A percentile compares a stretch with the other conserved stretches of the same genome.
phyloP scores from a whole-genome alignment of 2,888 invertebrate species.

The Scaeva pyrastri region DNA sequence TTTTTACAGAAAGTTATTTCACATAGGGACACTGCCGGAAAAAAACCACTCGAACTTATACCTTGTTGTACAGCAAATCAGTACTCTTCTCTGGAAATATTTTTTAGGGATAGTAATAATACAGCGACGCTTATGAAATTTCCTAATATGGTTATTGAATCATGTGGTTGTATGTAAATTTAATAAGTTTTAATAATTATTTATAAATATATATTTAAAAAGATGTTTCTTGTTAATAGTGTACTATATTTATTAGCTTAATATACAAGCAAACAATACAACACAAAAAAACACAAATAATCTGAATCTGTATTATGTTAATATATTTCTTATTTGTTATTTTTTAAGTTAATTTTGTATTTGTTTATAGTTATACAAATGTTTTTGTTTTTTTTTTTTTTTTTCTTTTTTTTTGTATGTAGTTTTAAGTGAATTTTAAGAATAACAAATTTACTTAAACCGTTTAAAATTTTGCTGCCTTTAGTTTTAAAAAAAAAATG shows the following conservation, averaged over 20 bases:
- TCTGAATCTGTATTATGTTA: constrained; percentile 74
- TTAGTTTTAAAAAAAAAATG: constrained; percentile 34
- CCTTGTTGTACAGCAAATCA: constrained; percentile 95
- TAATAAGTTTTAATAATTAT: background rate
- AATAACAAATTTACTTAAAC: constrained; percentile 9
- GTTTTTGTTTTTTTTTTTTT: constrained; percentile 8
- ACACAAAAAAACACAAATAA: constrained; percentile 45
- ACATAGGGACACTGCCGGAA: constrained; percentile 84
- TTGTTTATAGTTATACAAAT: constrained; percentile 20
- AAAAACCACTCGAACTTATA: constrained; percentile 87
- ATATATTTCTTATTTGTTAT: constrained; percentile 53
- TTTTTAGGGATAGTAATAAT: constrained; percentile 92
- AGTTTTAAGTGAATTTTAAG: constrained; percentile 26
- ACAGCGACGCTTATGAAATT: constrained; percentile 91
- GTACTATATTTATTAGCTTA: constrained; percentile 28
- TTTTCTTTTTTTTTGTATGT: constrained; percentile 15
- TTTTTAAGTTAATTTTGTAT: constrained; percentile 21
- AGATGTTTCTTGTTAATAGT: constrained; percentile 33
- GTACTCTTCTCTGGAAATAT: constrained; percentile 90
- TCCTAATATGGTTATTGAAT: constrained; percentile 96
- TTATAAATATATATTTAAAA: constrained; percentile 15
- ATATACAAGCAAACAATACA: constrained; percentile 3
- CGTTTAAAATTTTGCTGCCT: constrained; percentile 50
- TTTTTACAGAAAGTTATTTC: constrained; percentile 89
- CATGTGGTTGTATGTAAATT: constrained; percentile 92